phyloP scores from a whole-genome alignment of 2,113 vertebrate genomes.

The Colaptes auratus region DNA sequence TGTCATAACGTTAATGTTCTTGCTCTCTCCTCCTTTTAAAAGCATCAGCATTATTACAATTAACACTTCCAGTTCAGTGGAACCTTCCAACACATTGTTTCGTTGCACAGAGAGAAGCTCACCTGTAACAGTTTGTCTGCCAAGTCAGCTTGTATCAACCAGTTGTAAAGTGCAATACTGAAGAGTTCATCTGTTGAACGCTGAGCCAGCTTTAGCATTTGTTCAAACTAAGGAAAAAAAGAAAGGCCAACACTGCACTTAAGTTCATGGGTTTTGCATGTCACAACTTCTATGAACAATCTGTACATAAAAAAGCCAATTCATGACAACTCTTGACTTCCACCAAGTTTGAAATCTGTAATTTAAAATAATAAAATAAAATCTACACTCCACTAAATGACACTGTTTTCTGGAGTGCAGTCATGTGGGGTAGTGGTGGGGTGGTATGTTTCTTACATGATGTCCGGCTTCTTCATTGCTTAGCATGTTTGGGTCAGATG shows the following conservation, averaged over 20 bases:
- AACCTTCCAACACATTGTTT: neutral
- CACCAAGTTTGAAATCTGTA: neutral
- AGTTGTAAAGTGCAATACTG: constrained; percentile 96
- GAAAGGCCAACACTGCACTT: neutral
- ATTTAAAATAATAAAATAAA: neutral
- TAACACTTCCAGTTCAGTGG: neutral
- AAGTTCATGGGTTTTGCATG: neutral
- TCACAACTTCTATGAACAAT: neutral
- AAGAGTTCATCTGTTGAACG: constrained; percentile 95
- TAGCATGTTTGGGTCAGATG: constrained; percentile 97
- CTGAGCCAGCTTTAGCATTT: constrained; percentile 92
- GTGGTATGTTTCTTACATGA: constrained; percentile 82
- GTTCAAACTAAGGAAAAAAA: constrained; percentile 88
- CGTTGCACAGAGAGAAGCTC: neutral
- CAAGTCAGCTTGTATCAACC: constrained; percentile 94
- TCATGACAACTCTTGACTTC: neutral
- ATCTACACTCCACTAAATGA: neutral
- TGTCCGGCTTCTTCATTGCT: constrained; percentile 96
- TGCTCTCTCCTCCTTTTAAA: neutral
- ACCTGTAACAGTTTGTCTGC: constrained; percentile 95
- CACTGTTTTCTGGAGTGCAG: neutral
- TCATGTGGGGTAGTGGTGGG: too few relatives aligned
- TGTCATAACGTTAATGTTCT: neutral
- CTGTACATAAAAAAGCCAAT: neutral
- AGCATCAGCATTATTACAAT: neutral